Percentiles rank a stretch among this genome's conserved stretches.
Conservation (phyloP, 2,797 vertebrate species). For the Halcyon chelicuti region DNA sequence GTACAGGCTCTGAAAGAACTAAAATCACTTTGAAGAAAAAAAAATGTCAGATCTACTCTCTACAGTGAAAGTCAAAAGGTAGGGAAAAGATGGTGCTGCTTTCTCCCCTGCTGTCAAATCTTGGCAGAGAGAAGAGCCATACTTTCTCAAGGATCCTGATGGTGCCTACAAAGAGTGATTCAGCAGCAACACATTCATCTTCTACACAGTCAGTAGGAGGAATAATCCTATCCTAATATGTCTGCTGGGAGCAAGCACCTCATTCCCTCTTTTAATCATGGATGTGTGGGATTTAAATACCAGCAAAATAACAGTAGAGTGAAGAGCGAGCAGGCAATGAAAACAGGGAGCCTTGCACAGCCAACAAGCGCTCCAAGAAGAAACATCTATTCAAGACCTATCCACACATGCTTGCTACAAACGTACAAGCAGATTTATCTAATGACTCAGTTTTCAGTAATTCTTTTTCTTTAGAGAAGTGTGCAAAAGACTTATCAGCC, state of each 20-base stretch:
- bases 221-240: not conserved
- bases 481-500: not conserved
- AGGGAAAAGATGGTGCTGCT: not conserved
- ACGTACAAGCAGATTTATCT: not conserved
- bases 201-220: conserved; percentile 30
- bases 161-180: conserved; percentile 16
- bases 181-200: not conserved
- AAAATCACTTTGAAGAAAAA: not conserved
- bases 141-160: not conserved
- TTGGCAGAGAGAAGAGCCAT: not conserved
- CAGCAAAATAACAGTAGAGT: not conserved
- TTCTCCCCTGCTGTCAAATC: not conserved
- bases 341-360: not conserved
- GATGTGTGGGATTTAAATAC: not conserved
- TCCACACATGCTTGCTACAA: not conserved
- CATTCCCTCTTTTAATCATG: not conserved
- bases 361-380: not conserved
- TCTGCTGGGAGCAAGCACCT: not conserved
- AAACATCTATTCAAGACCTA: not conserved
- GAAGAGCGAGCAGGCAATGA: not conserved
- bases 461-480: not conserved
- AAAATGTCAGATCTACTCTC: not conserved
- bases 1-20: not conserved
- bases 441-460: not conserved
- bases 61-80: not conserved